Evolutionary conservation across 2,113 vertebrate species (phyloP), one percentile per base, ranked within the genome.

Genomic region (Myrmecophaga tridactyla): DNA sequence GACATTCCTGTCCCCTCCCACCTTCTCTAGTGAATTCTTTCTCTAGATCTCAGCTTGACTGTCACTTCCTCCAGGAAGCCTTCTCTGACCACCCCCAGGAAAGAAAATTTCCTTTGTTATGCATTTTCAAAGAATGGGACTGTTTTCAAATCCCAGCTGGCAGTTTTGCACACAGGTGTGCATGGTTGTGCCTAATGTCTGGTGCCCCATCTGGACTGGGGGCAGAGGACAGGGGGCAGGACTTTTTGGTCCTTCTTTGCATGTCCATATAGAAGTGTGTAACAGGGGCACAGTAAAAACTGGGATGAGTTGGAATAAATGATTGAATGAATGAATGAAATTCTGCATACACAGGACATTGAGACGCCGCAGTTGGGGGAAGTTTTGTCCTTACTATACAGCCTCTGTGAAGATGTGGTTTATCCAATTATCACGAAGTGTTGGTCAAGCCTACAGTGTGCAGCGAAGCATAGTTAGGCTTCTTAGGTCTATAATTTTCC

Each of bases 401-500:
- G 31, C 34, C 15, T 53, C 53, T 46, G 0, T 27, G 67, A 31
- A 58, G 73, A 77, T 3, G 1, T 14, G 91, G 63, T 34, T 94
- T 63, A 80, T 53, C 53, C 51, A 62, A 1, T 75, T 56, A 43
- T 41, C 36, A 3, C 7, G 7, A 75, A 75, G 53, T 11, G 13
- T 53, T 76, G 27, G 48, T 41, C n/a, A 46, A 18, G 36, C 51
- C 73, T 51, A 34, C 13, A 5, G 36, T 17, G 46, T 29, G 41
- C 88, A 70, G 29, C 21, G 83, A 96, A 27, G 86, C 89, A 12
- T 15, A 41, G 43, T 83, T 56, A n/a, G 56, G 31, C 75, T 85
- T 72, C 83, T 70, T 36, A n/a, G 86, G 78, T 72, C 89, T 93
- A 6, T 70, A 69, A 93, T 92, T 96, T 94, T 34, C 92, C 56